phyloP scores from a whole-genome alignment of 2,888 invertebrate genomes.

The Sabatieria punctata region DNA sequence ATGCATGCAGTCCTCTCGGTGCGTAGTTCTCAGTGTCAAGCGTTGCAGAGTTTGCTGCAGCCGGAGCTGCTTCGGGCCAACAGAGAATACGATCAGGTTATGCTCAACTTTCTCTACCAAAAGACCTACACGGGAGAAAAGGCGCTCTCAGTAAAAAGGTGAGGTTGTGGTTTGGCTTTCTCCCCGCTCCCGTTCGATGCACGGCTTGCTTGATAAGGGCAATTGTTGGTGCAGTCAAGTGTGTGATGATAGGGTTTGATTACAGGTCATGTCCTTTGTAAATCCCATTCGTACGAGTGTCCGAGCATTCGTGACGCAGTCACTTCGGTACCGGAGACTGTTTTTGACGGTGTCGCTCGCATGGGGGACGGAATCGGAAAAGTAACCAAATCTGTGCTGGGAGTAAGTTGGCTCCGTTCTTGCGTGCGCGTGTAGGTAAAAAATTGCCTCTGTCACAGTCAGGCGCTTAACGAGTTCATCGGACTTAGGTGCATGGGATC shows the following conservation, averaged over 20 bases:
- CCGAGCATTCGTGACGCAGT: slow-evolving; percentile 55
- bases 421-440: too few species aligned
- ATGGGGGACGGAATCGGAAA: slow-evolving; percentile 63
- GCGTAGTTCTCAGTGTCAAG: too few species aligned
- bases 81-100: slow-evolving; percentile 41
- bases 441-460: too few species aligned
- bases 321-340: slow-evolving; percentile 70
- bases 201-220: too few species aligned
- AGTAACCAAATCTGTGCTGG: slow-evolving; percentile 41
- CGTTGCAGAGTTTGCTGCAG: too few species aligned
- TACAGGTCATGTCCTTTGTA: slow-evolving; percentile 45
- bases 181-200: too few species aligned
- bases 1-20: too few species aligned
- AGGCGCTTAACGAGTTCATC: too few species aligned
- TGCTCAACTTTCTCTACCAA: slow-evolving; percentile 27
- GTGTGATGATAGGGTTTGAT: neutral
- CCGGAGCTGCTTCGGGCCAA: slow-evolving; percentile 45
- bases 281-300: slow-evolving; percentile 66
- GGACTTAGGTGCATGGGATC: too few species aligned
- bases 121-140: slow-evolving; percentile 19
- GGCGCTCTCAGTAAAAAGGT: slow-evolving; percentile 18
- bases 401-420: too few species aligned
- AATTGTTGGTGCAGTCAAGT: too few species aligned
- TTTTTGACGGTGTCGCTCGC: slow-evolving; percentile 63
- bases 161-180: too few species aligned